Base-by-base conservation (phyloP, 1,140 invertebrate genomes). In the Sinonovacula constricta region DNA sequence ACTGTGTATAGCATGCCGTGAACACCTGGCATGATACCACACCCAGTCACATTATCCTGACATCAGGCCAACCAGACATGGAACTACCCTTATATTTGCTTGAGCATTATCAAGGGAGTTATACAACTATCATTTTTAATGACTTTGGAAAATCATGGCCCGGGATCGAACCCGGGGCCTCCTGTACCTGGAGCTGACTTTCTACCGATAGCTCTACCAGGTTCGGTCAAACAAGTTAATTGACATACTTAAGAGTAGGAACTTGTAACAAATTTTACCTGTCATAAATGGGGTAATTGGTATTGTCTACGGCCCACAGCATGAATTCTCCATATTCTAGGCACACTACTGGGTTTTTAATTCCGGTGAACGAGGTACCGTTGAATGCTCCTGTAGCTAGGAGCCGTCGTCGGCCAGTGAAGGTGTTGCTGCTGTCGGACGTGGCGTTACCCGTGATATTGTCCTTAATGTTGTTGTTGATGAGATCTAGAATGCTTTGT, bases 261-360 rank as follows among this genome's bases (percentile, higher is more conserved):
- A n/a, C n/a, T n/a, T n/a, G n/a, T n/a, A n/a, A n/a, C n/a, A 51
- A 3, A 33, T 67, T 80, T 76, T 79, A 90, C 88, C 79, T 83
- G 82, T 90, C 88, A 81, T 90, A 90, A 10, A 90, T 68, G 30
- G 89, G 89, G 49, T 90, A 90, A 51, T 87, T 76, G 10, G 80
- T 85, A 59, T 84, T 88, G 49, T 75, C 81, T 18, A 90, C 85
- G 36, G 70, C 80, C 74, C 86, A 88, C 30, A 88, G 57, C 83
- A 89, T 87, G 30, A 82, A 80, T 63, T 88, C 79, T 28, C 85
- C 88, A 81, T 84, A 83, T 30, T 75, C 56, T 26, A 90, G 79
- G 74, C 88, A 90, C 0, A 82, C 70, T 12, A 87, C 83, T 0
- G 89, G 89, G 66, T 89, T 88, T 24, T 77, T 62, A 14, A 89